Evolutionary conservation across 2,888 invertebrate species (phyloP).

Genomic region (Hydriomena furcata): DNA sequence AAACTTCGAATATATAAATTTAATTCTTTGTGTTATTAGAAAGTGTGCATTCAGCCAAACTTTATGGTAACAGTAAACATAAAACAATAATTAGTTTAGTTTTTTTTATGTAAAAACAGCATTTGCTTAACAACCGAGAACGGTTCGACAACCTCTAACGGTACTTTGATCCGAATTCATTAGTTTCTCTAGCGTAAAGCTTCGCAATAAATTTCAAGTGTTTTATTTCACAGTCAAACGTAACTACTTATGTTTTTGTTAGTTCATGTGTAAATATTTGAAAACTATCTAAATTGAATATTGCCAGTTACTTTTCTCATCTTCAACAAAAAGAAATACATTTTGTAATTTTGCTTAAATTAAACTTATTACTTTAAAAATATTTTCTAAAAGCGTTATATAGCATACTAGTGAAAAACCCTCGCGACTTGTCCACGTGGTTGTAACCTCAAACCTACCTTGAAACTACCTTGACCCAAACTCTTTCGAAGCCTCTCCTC

Average conservation of each 20-base stretch:
- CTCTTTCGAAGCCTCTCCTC: too few relatives aligned
- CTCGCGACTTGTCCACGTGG: too few relatives aligned
- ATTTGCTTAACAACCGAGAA: slow-evolving; percentile 54
- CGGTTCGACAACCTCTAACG: slow-evolving; percentile 72
- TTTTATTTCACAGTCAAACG: slow-evolving; percentile 22
- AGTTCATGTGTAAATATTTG: too few relatives aligned
- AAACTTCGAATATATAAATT: background rate
- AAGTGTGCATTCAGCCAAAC: slow-evolving; percentile 30
- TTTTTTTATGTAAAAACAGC: slow-evolving; percentile 47
- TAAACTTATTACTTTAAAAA: too few relatives aligned
- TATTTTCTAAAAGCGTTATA: too few relatives aligned
- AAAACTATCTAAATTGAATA: too few relatives aligned
- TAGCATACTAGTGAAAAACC: too few relatives aligned
- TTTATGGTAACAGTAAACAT: slow-evolving; percentile 35
- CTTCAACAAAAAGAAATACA: too few relatives aligned
- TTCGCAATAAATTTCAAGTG: slow-evolving; percentile 33
- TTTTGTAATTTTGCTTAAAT: too few relatives aligned
- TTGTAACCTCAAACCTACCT: too few relatives aligned
- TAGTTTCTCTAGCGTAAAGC: slow-evolving; percentile 44
- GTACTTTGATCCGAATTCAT: slow-evolving; percentile 68
- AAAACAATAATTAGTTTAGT: slow-evolving; percentile 35
- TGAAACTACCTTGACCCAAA: too few relatives aligned
- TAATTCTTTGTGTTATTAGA: slow-evolving; percentile 19
- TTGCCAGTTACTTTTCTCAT: too few relatives aligned
- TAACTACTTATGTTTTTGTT: background rate